A percentile compares a stretch with the other conserved stretches of the same genome.
Conservation (phyloP, 2,888 invertebrate genomes). For the Ornithoptera alexandrae region DNA sequence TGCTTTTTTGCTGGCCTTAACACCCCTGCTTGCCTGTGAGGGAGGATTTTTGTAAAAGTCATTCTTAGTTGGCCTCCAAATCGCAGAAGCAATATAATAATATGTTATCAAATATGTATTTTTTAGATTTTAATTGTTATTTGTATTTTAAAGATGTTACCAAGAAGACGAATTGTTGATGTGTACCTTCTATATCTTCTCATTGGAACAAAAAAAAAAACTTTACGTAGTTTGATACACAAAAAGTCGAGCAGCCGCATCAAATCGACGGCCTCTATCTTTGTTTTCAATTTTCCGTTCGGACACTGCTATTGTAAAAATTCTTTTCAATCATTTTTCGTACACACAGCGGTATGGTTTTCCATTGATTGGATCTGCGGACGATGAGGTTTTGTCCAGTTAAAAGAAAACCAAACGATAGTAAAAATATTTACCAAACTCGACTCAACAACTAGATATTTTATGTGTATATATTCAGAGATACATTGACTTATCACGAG, state of each 20-base stretch:
- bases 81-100: too few species aligned
- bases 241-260: conserved; percentile 1
- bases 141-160: neutral
- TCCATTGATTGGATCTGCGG: conserved; percentile 15
- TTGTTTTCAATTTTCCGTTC: conserved; percentile 21
- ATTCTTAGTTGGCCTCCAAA: too few species aligned
- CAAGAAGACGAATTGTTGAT: neutral
- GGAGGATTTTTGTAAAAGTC: too few species aligned
- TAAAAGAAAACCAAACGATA: neutral
- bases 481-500: too few species aligned
- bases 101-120: too few species aligned
- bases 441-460: too few species aligned
- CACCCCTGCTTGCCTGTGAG: too few species aligned
- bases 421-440: neutral
- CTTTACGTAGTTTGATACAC: neutral
- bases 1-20: too few species aligned
- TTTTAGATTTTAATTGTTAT: neutral
- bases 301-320: conserved; percentile 15
- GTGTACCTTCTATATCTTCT: neutral
- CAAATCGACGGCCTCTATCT: conserved; percentile 3
- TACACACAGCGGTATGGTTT: conserved; percentile 14
- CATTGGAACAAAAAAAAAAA: neutral
- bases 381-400: conserved; percentile 6
- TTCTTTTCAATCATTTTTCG: conserved; percentile 21
- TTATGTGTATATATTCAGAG: too few species aligned